Base-by-base conservation (phyloP, 1,140 invertebrate genomes). In the Akabosia matsudoensis region DNA sequence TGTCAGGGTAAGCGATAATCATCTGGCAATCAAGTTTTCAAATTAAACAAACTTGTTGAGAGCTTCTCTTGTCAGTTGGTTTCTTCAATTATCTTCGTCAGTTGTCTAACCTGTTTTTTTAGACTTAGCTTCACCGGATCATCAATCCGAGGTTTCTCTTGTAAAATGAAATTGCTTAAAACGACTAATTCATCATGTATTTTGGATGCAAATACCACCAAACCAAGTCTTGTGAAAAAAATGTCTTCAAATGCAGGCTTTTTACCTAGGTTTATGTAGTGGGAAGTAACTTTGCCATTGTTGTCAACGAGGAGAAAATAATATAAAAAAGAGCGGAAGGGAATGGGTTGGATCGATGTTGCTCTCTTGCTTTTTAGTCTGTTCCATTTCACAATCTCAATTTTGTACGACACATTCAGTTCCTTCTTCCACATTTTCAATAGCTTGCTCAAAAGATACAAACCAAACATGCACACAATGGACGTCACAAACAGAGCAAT, bases 231-330 rank as follows among this genome's bases (percentile, higher is more conserved):
- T 45, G 37, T 45, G 18, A 18, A 18, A 45, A 45, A 18, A 45
- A n/a, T n/a, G 37, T 10, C 37, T 7, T 45, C 37, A 45, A 45
- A n/a, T n/a, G n/a, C 37, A 45, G 18, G 37, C 37, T 10, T 18
- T 45, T 10, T 45, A 45, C 18, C 7, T 45, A 45, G 37, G 7
- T 56, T 56, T 22, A 13, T 56, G 61, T 30, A 31, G 31, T 67
- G 61, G 61, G 61, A 67, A 67, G 61, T 30, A 67, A 67, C 61
- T 67, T 67, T 67, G 28, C 61, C 54, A 61, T 61, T 67, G 61
- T 31, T 67, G 61, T 67, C 61, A 61, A 61, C 24, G 54, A 61
- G n/a, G n/a, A n/a, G n/a, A 31, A 56, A 67, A 67, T 67, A 28
- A 67, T 67, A n/a, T n/a, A 67, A 67, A 67, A 67, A 31, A 30